Evolutionary conservation across 2,888 invertebrate species (phyloP).

Genomic region (Pocota personata): DNA sequence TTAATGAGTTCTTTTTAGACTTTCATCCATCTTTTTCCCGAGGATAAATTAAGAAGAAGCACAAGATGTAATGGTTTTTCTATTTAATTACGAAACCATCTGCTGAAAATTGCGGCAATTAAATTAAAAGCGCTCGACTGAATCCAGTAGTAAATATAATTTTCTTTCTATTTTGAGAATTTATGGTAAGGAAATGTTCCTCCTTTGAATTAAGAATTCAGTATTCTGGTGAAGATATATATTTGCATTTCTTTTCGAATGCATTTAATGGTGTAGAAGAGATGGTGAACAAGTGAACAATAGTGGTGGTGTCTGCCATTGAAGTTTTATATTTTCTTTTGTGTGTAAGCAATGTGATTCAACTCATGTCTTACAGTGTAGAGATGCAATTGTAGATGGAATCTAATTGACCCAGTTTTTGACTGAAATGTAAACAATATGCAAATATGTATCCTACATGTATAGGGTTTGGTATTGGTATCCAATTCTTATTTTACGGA

Average conservation of each 20-base stretch:
- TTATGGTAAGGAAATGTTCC: background rate
- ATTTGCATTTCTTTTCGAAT: slow-evolving; percentile 1
- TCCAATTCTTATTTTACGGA: too few species aligned
- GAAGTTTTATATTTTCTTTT: background rate
- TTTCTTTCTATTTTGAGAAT: background rate
- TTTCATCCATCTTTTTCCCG: background rate
- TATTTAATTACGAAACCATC: slow-evolving; percentile 19
- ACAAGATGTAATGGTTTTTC: background rate
- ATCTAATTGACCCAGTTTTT: background rate
- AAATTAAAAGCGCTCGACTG: slow-evolving; percentile 1
- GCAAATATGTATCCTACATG: too few species aligned
- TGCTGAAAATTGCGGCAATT: slow-evolving; percentile 20
- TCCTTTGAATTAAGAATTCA: background rate
- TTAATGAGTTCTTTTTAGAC: background rate
- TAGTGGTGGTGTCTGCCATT: background rate
- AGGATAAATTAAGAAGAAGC: background rate
- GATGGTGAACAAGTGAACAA: background rate
- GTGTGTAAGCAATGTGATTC: background rate
- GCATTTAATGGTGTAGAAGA: slow-evolving; percentile 1
- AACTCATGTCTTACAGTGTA: background rate
- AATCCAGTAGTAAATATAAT: background rate
- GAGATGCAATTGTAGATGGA: background rate
- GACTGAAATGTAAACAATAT: too few species aligned
- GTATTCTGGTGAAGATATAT: background rate
- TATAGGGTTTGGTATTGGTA: too few species aligned